phyloP scores from a whole-genome alignment of 35 echinoderm and acorn worm genomes.

The Ophioderma brevispina region DNA sequence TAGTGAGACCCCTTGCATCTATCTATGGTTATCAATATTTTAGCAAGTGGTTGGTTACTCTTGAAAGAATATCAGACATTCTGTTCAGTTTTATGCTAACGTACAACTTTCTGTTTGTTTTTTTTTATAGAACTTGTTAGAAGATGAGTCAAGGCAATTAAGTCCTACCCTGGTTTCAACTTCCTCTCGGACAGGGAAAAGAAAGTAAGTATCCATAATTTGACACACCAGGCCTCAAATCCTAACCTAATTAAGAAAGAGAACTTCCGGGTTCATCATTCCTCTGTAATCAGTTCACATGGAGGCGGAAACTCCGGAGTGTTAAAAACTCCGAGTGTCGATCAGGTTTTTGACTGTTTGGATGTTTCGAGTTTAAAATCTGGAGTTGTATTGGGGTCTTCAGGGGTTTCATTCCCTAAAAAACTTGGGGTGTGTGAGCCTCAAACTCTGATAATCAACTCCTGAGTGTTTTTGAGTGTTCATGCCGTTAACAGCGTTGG shows the following conservation, averaged over 20 bases:
- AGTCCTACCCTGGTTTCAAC: conserved; percentile 87
- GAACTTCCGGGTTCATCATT: too few relatives aligned
- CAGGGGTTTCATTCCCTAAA: background rate
- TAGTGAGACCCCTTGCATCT: too few relatives aligned
- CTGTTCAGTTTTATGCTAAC: too few relatives aligned
- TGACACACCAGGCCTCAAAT: background rate
- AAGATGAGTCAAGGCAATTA: conserved; percentile 89
- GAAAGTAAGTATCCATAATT: conserved; percentile 61
- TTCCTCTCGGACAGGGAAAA: conserved; percentile 96
- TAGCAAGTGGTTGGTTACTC: too few relatives aligned
- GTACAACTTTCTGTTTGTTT: conserved; percentile 15
- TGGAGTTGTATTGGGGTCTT: background rate
- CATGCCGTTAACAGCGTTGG: too few relatives aligned
- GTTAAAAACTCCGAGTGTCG: background rate
- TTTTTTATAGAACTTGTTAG: conserved; percentile 68
- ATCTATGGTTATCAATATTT: too few relatives aligned
- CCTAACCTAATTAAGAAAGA: too few relatives aligned
- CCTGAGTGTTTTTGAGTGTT: too few relatives aligned
- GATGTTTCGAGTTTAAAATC: background rate
- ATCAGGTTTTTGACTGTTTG: background rate
- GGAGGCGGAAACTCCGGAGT: background rate
- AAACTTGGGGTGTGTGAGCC: too few relatives aligned
- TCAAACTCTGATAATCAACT: too few relatives aligned
- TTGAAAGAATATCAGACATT: too few relatives aligned
- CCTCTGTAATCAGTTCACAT: background rate